Evolutionary conservation across 2,888 invertebrate genomes (phyloP), one percentile per base, ranked within the genome.

Genomic region (Pherbina coryleti): DNA sequence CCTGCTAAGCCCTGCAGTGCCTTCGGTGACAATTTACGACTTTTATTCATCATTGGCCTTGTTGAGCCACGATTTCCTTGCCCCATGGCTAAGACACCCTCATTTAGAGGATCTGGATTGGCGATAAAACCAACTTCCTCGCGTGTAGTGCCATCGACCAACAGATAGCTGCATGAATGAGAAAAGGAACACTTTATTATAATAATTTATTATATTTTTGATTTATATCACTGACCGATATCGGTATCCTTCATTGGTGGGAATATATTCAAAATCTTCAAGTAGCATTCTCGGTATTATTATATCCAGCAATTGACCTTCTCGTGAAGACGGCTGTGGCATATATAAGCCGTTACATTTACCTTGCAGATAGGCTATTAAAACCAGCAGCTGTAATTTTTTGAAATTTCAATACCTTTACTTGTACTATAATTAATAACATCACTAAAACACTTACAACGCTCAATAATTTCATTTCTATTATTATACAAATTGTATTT

Each of bases 21-120:
- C 75, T 84, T 85, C 9, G 86, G 85, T 19, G 88, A 85, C 22
- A 87, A 80, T 79, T 87, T 87, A 55, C 87, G 87, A 75, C 84
- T 84, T 78, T 87, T 87, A 66, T 75, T 76, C 49, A 66, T 73
- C 77, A 11, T 60, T 14, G 34, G 22, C 51, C 28, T 66, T 70
- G 44, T 44, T 37, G n/a, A 5, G 11, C 67, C 49, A 11, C 37
- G 14, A 62, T 62, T 19, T n/a, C 34, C 3, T 72, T 22, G 19
- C 25, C 17, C 69, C 60, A 69, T 31, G 3, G 62, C 44, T 31
- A 81, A 73, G 14, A 82, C 31, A 49, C 84, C 84, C 70, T 82
- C 25, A 79, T 5, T 79, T 73, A 22, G 11, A 14, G n/a, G 57
- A 5, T n/a, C 49, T 7, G 84, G 81, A 25, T 81, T 82, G 1